Conservation (phyloP, 2,888 invertebrate genomes). For the Nemoura dubitans region DNA sequence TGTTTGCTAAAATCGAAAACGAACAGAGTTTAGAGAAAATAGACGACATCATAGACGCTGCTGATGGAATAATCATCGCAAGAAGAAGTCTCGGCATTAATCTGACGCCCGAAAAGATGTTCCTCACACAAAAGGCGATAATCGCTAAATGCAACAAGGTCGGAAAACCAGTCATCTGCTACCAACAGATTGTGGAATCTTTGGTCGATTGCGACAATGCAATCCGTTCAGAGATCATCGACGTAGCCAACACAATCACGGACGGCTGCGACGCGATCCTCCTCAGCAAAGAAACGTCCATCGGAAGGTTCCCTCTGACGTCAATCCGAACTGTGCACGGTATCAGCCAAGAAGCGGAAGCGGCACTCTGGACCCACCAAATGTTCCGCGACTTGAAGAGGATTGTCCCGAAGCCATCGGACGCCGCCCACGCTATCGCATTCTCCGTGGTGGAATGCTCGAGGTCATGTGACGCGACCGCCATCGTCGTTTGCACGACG, state of each 20-base stretch:
- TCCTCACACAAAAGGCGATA: conserved; percentile 97
- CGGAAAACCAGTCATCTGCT: conserved; percentile 98
- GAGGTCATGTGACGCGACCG: conserved; percentile 71
- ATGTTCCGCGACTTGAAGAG: conserved; percentile 82
- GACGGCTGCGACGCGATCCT: conserved; percentile 99
- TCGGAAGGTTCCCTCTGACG: conserved; percentile 94
- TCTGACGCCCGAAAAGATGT: conserved; percentile 96
- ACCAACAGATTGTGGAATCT: conserved; percentile 98
- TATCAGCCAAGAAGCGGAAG: conserved; percentile 96
- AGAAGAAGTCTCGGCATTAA: conserved; percentile 98
- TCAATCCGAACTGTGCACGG: conserved; percentile 90
- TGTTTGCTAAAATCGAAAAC: conserved; percentile 99
- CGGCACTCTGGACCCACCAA: conserved; percentile 93
- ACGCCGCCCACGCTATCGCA: conserved; percentile 74
- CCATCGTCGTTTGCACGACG: conserved; percentile 82
- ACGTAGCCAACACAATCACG: conserved; percentile 97
- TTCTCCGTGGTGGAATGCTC: conserved; percentile 80
- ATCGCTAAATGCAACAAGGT: conserved; percentile 95
- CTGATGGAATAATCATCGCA: conserved; percentile 99
- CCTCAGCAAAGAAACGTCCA: conserved; percentile 99
- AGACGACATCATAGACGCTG: conserved; percentile 90
- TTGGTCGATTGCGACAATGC: conserved; percentile 99
- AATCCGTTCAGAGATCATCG: conserved; percentile 95
- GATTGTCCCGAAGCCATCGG: conserved; percentile 65
- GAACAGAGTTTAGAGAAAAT: conserved; percentile 95